These are phyloP conservation scores for Eupsilia transversa DNA, from an alignment of 2,888 invertebrate species.

Conservation along the genomic window DNA sequence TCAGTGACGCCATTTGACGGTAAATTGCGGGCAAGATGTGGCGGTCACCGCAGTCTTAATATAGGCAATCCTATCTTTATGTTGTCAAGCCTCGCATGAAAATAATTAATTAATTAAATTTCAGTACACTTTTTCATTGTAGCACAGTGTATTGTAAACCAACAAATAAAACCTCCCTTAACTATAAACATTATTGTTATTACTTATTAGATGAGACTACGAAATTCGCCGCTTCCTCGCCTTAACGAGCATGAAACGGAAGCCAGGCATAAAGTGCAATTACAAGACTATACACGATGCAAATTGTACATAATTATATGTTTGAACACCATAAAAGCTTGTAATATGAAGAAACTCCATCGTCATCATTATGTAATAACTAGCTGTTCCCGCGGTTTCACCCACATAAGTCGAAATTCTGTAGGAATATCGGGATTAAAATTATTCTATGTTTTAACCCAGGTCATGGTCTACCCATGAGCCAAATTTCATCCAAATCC, in stretches of 20 bases:
- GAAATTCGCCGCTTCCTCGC: slow-evolving; percentile 43
- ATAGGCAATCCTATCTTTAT: too few relatives aligned
- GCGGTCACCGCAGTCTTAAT: too few relatives aligned
- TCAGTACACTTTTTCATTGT: slow-evolving; percentile 1
- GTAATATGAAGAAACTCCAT: slow-evolving; percentile 30
- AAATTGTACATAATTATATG: slow-evolving; percentile 64
- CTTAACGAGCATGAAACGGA: slow-evolving; percentile 66
- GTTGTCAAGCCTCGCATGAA: background rate
- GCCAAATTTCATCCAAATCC: too few relatives aligned
- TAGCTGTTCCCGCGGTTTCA: too few relatives aligned
- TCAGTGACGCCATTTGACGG: too few relatives aligned
- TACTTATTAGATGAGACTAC: slow-evolving; percentile 46
- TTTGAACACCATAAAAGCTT: slow-evolving; percentile 36
- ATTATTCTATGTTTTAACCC: too few relatives aligned
- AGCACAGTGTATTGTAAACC: slow-evolving; percentile 4
- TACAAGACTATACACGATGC: slow-evolving; percentile 50
- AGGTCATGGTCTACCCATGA: too few relatives aligned
- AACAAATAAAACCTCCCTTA: slow-evolving; percentile 24
- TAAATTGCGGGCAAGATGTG: too few relatives aligned
- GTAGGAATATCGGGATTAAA: too few relatives aligned
- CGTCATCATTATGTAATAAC: slow-evolving; percentile 35
- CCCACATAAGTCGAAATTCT: too few relatives aligned
- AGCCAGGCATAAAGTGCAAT: slow-evolving; percentile 61
- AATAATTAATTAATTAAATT: background rate
- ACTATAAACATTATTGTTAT: slow-evolving; percentile 50